phyloP scores from a whole-genome alignment of 2,888 invertebrate species.

The Smittia sp. region DNA sequence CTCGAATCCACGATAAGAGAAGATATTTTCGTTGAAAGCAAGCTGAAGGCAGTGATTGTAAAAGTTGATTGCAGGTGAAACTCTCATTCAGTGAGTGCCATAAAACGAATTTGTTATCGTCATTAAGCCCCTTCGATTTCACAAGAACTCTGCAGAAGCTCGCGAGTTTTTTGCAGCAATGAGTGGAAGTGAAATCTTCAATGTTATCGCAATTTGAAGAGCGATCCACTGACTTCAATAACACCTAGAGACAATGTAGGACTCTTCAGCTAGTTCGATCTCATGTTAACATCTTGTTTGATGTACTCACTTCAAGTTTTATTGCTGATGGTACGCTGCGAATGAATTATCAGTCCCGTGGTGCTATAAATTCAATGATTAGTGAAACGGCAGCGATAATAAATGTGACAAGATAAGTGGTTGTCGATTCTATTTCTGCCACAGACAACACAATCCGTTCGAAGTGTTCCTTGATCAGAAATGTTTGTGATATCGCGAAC shows the following conservation, averaged over 20 bases:
- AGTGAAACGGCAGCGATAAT: conserved; percentile 31
- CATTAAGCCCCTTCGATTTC: no score
- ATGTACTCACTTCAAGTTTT: no score
- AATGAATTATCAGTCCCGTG: conserved; percentile 12
- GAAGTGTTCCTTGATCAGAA: background rate
- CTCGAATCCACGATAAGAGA: background rate
- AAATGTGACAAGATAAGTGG: conserved; percentile 39
- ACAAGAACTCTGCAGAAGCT: no score
- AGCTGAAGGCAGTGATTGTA: background rate
- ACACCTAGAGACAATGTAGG: no score
- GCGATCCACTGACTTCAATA: no score
- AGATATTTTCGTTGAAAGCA: background rate
- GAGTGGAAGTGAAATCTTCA: no score
- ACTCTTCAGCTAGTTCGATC: no score
- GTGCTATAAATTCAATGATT: conserved; percentile 27
- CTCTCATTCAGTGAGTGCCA: background rate
- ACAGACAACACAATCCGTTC: background rate
- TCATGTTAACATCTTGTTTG: no score
- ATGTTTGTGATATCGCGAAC: background rate
- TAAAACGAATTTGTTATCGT: background rate
- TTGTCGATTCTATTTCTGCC: conserved; percentile 14
- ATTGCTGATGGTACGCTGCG: conserved; percentile 28
- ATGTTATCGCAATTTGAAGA: no score
- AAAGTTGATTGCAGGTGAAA: background rate
- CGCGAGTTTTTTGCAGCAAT: no score